Percentiles rank a stretch among this genome's conserved stretches.
Conservation (phyloP, 2,888 invertebrate genomes). For the Watsonalla binaria region DNA sequence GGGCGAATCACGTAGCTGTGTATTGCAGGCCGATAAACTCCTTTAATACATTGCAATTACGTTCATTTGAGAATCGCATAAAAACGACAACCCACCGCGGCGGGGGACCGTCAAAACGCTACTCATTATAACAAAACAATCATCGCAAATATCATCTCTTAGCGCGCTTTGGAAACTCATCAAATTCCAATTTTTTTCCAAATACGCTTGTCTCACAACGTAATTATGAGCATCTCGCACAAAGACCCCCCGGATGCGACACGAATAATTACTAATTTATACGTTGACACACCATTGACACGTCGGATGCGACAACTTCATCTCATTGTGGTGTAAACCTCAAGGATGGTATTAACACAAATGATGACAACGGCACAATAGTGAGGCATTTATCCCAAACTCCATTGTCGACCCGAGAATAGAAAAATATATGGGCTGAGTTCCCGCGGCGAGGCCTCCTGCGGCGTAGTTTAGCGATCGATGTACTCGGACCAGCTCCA, state of each 20-base stretch:
- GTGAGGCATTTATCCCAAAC: constrained; percentile 55
- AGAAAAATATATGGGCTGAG: constrained; percentile 70
- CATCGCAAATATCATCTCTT: constrained; percentile 46
- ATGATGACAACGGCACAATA: constrained; percentile 74
- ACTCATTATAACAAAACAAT: constrained; percentile 42
- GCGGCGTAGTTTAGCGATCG: constrained; percentile 63
- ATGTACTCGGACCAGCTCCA: constrained; percentile 42
- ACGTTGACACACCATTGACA: constrained; percentile 73
- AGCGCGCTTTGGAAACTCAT: constrained; percentile 37
- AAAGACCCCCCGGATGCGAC: constrained; percentile 67
- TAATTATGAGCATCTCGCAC: constrained; percentile 52
- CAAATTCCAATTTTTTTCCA: constrained; percentile 36
- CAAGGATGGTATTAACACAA: constrained; percentile 77
- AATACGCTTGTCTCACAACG: constrained; percentile 44
- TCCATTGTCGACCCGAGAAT: constrained; percentile 67
- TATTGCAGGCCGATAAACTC: constrained; percentile 59
- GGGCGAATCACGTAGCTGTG: constrained; percentile 52
- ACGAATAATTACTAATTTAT: constrained; percentile 73
- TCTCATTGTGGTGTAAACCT: constrained; percentile 75
- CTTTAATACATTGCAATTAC: constrained; percentile 70
- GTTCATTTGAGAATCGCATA: constrained; percentile 61
- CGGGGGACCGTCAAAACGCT: constrained; percentile 50
- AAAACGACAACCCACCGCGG: constrained; percentile 52
- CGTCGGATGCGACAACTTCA: constrained; percentile 65
- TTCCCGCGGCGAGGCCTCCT: constrained; percentile 63